Conservation (phyloP, 2,888 invertebrate species). For the Polyommatus iphigenia region DNA sequence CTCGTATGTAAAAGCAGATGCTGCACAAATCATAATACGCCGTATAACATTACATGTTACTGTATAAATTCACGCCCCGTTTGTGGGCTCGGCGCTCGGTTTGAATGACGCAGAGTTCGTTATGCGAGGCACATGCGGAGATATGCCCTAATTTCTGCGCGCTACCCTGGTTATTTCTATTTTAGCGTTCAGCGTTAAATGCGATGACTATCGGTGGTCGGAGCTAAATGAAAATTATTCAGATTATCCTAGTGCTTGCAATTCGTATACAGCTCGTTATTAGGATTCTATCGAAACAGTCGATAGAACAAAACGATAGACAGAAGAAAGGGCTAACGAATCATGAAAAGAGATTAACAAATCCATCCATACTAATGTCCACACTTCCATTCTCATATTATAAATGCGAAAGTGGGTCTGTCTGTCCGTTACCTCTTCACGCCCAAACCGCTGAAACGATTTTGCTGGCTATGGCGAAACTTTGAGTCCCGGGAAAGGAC, state of each 20-base stretch:
- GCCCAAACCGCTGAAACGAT: too few relatives aligned
- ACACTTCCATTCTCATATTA: too few relatives aligned
- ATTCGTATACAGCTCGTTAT: too few relatives aligned
- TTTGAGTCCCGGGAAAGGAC: too few relatives aligned
- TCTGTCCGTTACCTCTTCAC: too few relatives aligned
- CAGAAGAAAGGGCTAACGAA: too few relatives aligned
- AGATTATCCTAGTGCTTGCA: not conserved
- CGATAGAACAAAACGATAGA: too few relatives aligned
- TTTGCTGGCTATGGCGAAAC: too few relatives aligned
- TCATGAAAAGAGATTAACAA: too few relatives aligned
- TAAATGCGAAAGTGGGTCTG: too few relatives aligned
- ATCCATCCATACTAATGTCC: too few relatives aligned
- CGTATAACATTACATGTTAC: conserved; percentile 29
- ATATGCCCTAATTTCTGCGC: conserved; percentile 32
- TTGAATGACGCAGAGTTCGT: conserved; percentile 32
- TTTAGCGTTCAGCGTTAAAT: conserved; percentile 24
- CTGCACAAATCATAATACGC: conserved; percentile 22
- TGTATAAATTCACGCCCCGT: conserved; percentile 42
- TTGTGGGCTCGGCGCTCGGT: conserved; percentile 36
- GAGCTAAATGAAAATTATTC: not conserved
- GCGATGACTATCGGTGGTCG: not conserved
- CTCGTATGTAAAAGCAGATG: not conserved
- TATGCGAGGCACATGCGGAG: conserved; percentile 30
- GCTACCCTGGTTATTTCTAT: conserved; percentile 29
- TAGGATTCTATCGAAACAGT: too few relatives aligned